A percentile compares a stretch with the other conserved stretches of the same genome.
phyloP scores from a whole-genome alignment of 2,888 invertebrate genomes.

The Lasioglossum villosulum region DNA sequence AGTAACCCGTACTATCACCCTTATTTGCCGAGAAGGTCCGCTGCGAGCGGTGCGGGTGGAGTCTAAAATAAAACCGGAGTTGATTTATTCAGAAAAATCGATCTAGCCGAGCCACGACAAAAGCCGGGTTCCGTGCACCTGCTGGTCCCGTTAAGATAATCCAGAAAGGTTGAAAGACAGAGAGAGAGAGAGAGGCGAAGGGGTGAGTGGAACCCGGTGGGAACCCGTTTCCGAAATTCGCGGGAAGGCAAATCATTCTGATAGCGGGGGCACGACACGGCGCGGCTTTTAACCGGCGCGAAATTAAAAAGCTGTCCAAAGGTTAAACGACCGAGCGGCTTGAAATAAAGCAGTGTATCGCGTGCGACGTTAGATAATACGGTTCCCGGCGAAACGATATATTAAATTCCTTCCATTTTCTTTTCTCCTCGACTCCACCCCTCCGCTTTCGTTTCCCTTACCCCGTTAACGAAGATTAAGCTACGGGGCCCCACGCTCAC shows the following conservation, averaged over 20 bases:
- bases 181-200: neutral
- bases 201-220: neutral
- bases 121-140: conserved; percentile 1
- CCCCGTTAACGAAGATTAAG: conserved; percentile 46
- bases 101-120: neutral
- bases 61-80: neutral
- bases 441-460: neutral
- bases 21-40: neutral
- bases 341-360: conserved; percentile 53
- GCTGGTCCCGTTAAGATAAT: conserved; percentile 1
- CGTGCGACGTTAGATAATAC: conserved; percentile 55
- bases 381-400: conserved; percentile 41
- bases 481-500: neutral
- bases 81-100: conserved; percentile 11
- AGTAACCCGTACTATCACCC: neutral
- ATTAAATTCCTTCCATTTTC: conserved; percentile 40
- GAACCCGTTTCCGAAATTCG: conserved; percentile 12
- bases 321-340: conserved; percentile 51
- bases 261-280: conserved; percentile 11
- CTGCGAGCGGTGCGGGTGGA: neutral
- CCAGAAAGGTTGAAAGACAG: neutral
- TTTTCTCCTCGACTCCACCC: neutral
- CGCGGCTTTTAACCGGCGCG: conserved; percentile 13
- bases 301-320: conserved; percentile 56
- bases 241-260: neutral